Conservation (phyloP, 2,888 invertebrate species). For the Nephrotoma appendiculata region DNA sequence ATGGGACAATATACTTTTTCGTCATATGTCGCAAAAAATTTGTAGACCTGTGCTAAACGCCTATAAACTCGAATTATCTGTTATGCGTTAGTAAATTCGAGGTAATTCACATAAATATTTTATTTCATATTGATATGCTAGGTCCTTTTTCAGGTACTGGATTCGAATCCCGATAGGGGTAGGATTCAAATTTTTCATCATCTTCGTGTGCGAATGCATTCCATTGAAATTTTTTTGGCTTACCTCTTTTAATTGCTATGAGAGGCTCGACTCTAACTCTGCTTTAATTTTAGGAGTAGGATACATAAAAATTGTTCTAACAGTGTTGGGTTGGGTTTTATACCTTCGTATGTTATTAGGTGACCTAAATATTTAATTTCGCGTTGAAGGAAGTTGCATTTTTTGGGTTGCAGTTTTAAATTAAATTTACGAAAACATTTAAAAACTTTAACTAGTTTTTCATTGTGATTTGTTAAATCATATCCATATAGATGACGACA, state of each 20-base stretch:
- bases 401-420: background rate
- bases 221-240: background rate
- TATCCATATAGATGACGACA: background rate
- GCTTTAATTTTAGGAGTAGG: background rate
- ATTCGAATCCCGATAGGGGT: too few relatives aligned
- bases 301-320: background rate
- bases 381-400: background rate
- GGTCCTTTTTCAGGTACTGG: too few relatives aligned
- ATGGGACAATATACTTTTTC: too few relatives aligned
- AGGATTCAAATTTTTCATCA: too few relatives aligned
- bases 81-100: too few relatives aligned
- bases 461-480: background rate
- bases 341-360: background rate
- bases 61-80: too few relatives aligned
- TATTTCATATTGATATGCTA: too few relatives aligned
- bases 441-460: background rate
- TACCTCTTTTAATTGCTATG: background rate
- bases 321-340: background rate
- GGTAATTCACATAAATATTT: too few relatives aligned
- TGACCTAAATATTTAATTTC: slow-evolving; percentile 1
- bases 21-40: too few relatives aligned
- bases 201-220: background rate
- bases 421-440: background rate
- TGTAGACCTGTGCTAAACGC: too few relatives aligned
- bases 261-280: background rate